A percentile compares a stretch with the other conserved stretches of the same genome.
These are phyloP conservation scores for Crypturellus undulatus DNA, from an alignment of 2,113 vertebrate genomes.

Conservation along the genomic window DNA sequence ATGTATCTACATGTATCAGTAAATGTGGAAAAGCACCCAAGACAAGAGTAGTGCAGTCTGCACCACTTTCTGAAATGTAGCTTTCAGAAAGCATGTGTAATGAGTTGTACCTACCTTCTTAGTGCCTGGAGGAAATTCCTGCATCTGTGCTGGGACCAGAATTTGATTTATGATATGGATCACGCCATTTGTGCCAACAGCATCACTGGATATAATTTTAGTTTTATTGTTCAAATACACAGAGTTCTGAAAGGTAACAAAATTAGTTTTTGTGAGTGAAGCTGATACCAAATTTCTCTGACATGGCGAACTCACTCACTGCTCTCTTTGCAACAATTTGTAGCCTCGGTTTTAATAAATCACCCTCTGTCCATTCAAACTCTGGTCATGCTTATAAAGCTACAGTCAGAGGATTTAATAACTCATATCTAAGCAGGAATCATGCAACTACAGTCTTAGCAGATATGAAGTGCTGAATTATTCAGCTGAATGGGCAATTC, in stretches of 20 bases:
- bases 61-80: too few relatives aligned
- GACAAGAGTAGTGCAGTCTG: background rate
- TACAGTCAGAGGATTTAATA: background rate
- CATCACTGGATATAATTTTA: slow-evolving; percentile 80
- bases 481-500: background rate
- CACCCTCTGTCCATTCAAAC: background rate
- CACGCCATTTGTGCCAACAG: slow-evolving; percentile 85
- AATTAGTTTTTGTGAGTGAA: background rate
- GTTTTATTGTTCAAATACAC: slow-evolving; percentile 81
- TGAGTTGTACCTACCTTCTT: slow-evolving; percentile 52
- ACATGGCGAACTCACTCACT: background rate
- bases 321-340: background rate
- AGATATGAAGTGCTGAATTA: background rate
- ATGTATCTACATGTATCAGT: too few relatives aligned
- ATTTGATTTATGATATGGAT: slow-evolving; percentile 87
- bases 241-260: slow-evolving; percentile 73
- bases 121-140: slow-evolving; percentile 27
- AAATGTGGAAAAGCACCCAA: too few relatives aligned
- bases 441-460: background rate
- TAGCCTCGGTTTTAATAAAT: background rate
- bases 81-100: background rate
- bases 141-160: slow-evolving; percentile 76
- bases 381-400: background rate
- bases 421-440: background rate
- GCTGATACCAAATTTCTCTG: background rate